phyloP scores from a whole-genome alignment of 1,140 invertebrate genomes.

The Gonatopus flavifemur region DNA sequence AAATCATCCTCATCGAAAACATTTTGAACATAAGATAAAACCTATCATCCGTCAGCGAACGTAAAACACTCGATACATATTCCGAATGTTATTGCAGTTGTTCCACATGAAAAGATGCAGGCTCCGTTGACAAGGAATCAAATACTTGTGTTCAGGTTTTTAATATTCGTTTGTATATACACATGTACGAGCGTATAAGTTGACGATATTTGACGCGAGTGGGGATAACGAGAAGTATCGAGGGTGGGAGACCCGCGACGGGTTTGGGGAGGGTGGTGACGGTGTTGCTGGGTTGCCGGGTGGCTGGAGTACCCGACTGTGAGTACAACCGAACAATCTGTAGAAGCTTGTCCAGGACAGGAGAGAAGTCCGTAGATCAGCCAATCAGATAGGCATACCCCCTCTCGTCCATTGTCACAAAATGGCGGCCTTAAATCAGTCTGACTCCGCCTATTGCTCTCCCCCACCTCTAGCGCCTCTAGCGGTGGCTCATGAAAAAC shows the following conservation, averaged over 20 bases:
- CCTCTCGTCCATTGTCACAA: slow-evolving; percentile 57
- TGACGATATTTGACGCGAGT: neutral
- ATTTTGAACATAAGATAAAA: too few relatives aligned
- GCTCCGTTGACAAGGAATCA: too few relatives aligned
- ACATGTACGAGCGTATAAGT: too few relatives aligned
- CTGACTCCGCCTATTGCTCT: slow-evolving; percentile 52
- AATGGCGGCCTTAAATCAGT: slow-evolving; percentile 60
- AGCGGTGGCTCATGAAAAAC: slow-evolving; percentile 53
- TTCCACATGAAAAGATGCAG: too few relatives aligned
- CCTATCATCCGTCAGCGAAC: too few relatives aligned
- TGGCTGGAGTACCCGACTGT: slow-evolving; percentile 44
- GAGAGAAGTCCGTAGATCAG: slow-evolving; percentile 58
- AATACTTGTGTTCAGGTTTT: too few relatives aligned
- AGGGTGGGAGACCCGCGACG: neutral
- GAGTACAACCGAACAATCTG: slow-evolving; percentile 58
- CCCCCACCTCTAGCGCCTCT: slow-evolving; percentile 35
- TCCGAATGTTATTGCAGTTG: too few relatives aligned
- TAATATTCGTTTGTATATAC: too few relatives aligned
- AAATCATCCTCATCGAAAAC: too few relatives aligned
- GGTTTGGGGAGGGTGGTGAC: slow-evolving; percentile 30
- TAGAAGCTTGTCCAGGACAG: slow-evolving; percentile 57
- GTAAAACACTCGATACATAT: too few relatives aligned
- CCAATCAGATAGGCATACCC: slow-evolving; percentile 58
- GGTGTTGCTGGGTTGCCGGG: slow-evolving; percentile 42
- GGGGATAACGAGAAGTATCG: neutral